Base-by-base conservation (phyloP, 2,113 vertebrate species). In the Perca schrenkii region DNA sequence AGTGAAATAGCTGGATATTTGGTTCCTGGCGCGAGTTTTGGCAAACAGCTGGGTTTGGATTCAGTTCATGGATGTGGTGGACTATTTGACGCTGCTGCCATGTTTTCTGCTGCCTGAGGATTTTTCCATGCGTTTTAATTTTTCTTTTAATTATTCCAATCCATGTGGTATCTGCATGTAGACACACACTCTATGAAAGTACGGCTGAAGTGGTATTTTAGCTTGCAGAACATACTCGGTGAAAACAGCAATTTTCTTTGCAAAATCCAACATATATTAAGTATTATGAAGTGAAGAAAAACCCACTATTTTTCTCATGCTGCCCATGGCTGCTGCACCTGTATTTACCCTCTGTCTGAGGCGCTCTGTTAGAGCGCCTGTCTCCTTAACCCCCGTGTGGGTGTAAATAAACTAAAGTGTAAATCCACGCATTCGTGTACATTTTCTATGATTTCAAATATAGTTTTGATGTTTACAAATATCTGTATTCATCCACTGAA, bases 31-130 rank as follows among this genome's bases (percentile, higher is more conserved):
- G 68, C 4, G 43, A n/a, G 70, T 78, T 85, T 83, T 71, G 79
- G 62, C 77, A 53, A 82, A 91, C 86, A 89, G 86, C 83, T 92
- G 74, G 76, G 54, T 50, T 79, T 86, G 74, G 86, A 87, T 49
- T 52, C 21, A 53, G 43, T 61, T 85, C 85, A 85, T 40, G 74
- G 77, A 85, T 84, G 74, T 52, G 71, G 46, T 65, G 62, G 68
- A 72, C 65, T 71, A 53, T 81, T 77, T 70, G 54, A 79, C 21
- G 67, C 74, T 25, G 70, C 65, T 82, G 68, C 82, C 83, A 76
- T 77, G 82, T 73, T 84, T 84, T 67, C 46, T 72, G 60, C 57
- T 40, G 62, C 88, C 78, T 83, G 65, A 64, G 7, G 21, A 10
- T 50, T 64, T 64, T 54, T n/a, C 4, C 50, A 47, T 47, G 49